Evolutionary conservation across 1,140 invertebrate species (phyloP), one percentile per base, ranked within the genome.

Genomic region (Neotoxoptera formosana): DNA sequence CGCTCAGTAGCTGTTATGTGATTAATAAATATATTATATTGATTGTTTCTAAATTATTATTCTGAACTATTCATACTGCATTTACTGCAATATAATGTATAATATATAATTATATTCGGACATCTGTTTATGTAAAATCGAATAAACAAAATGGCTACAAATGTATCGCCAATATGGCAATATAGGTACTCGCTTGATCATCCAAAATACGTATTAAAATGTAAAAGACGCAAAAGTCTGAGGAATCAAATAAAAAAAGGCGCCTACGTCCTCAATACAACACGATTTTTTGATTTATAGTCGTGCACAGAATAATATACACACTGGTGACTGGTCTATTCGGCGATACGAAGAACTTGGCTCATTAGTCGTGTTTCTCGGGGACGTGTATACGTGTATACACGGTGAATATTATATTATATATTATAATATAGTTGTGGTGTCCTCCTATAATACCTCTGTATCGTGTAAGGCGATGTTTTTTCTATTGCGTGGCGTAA

Each of bases 331-430:
- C n/a, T 17, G 60, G 17, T 30, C n/a, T 89, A 53, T 89, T 89
- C n/a, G 87, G n/a, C 23, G 51, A 89, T 89, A 89, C 56, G 34
- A 36, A 88, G 30, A n/a, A 34, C 87, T 53, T 51, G 51, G 34
- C 51, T 89, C 51, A 89, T 56, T 89, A 89, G 88, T 89, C 21
- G 34, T 89, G 21, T 56, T 56, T 56, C 17, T 89, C 20, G 30
- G 1, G 47, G 17, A 51, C 30, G 30, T 76, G 60, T 76, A 76
- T 76, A 30, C 17, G n/a, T n/a, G 60, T 76, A 76, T 30, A 4
- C 4, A 1, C n/a, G n/a, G 0, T 76, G 60, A 0, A 76, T 76
- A 60, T 60, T n/a, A 53, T 56, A 56, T 56, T 53, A 30, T 60
- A 9, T 30, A 60, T 60, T 67, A 67, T 67, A 67, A 60, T 60